Base-by-base conservation (phyloP, 2,797 vertebrate species). In the Coranthus polyacanthus region DNA sequence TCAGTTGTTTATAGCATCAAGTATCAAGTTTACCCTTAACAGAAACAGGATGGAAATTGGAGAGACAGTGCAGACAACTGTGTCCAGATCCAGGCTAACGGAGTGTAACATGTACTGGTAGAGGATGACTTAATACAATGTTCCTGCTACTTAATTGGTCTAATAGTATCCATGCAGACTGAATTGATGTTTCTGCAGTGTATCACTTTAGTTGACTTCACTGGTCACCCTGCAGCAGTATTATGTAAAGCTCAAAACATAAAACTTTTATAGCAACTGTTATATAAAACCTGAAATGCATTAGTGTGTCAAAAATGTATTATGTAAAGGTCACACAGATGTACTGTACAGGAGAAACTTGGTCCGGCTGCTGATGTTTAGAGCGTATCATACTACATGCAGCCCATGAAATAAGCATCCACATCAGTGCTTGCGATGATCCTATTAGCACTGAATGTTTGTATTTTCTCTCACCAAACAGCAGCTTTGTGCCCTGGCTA, bases 401-500 rank as follows among this genome's bases (percentile, higher is more conserved):
- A 24, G 20, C 24, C 37, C 45, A 24, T 29, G 20, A 39, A 32
- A 32, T 46, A 52, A 56, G 55, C 29, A 32, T n/a, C 49, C 15
- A 1, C 9, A 29, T 58, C 20, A 5, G 50, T 46, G 12, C 17
- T 29, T 12, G 7, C 32, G 43, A 67, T 81, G 68, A 22, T 32
- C 37, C 29, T 60, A 74, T 75, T 64, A n/a, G 46, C 58, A 32
- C 59, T 29, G 12, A 43, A 74, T 72, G 73, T 80, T 73, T 68
- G 51, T 39, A 39, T 85, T 82, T 59, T 59, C 54, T 80, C 59
- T 81, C 68, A 53, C 32, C 64, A 59, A 71, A 66, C 42, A 21
- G 68, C 70, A 58, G 81, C 83, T 81, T 75, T 76, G 62, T 85
- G 62, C 58, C 59, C 0, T 20, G 44, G 53, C 83, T 92, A 93